phyloP scores from a whole-genome alignment of 2,797 vertebrate genomes.

The Acropternis orthonyx region DNA sequence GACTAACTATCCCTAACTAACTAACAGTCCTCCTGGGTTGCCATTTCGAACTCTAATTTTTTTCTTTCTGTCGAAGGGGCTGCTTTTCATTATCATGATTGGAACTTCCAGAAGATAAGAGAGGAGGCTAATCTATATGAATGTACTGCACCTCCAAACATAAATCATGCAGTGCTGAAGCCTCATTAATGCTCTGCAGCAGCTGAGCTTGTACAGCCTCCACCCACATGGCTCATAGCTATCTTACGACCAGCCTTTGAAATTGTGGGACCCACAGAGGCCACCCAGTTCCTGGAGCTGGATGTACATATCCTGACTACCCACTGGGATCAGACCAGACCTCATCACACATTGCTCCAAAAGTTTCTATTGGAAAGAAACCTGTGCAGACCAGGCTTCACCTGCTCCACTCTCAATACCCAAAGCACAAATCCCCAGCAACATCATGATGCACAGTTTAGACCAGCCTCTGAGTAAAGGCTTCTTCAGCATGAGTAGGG shows the following conservation, averaged over 20 bases:
- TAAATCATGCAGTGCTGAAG: not conserved
- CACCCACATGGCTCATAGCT: rapidly evolving
- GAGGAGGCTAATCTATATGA: not conserved
- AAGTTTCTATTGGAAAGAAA: not conserved
- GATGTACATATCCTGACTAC: not conserved
- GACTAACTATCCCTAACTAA: not conserved
- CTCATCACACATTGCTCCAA: rapidly evolving
- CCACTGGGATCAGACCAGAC: not conserved
- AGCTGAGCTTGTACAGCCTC: not conserved
- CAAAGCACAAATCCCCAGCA: not conserved
- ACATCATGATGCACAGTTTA: rapidly evolving
- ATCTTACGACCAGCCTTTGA: not conserved
- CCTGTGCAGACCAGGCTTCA: not conserved
- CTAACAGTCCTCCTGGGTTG: not conserved
- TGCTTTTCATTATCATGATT: not conserved
- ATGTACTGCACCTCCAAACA: not conserved
- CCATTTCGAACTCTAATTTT: not conserved
- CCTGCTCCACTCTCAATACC: not conserved
- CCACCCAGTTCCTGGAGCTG: not conserved
- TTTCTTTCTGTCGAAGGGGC: not conserved
- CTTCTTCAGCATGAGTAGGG: not conserved
- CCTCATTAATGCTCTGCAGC: not conserved
- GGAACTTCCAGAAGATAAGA: not conserved
- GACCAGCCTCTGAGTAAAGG: not conserved
- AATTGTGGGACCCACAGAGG: not conserved